Evolutionary conservation across 1,140 invertebrate species (phyloP).

Genomic region (Lanistes nyassanus): DNA sequence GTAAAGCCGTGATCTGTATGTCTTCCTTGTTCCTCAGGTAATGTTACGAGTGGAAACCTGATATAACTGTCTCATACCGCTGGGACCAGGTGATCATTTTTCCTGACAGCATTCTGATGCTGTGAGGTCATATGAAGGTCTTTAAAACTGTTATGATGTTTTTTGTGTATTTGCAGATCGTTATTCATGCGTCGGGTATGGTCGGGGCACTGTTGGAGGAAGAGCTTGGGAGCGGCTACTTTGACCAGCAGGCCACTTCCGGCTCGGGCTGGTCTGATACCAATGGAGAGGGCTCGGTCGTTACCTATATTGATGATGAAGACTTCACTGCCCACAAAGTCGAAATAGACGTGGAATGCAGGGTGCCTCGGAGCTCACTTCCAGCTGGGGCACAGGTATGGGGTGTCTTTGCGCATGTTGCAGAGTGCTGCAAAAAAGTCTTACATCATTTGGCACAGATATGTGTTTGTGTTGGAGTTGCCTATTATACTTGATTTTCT

Average conservation of each 20-base stretch:
- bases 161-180: slow-evolving; percentile 27
- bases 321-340: slow-evolving; percentile 31
- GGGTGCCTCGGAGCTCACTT: not conserved
- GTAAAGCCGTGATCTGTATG: not conserved
- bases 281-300: slow-evolving; percentile 2
- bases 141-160: too few relatives aligned
- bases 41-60: too few relatives aligned
- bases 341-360: slow-evolving; percentile 33
- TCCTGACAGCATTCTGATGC: too few relatives aligned
- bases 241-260: slow-evolving; percentile 34
- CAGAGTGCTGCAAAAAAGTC: too few relatives aligned
- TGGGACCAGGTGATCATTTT: too few relatives aligned
- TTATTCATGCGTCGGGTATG: slow-evolving; percentile 31
- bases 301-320: slow-evolving; percentile 41
- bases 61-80: too few relatives aligned
- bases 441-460: too few relatives aligned
- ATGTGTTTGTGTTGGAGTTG: too few relatives aligned
- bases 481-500: too few relatives aligned
- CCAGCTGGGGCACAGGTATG: not conserved
- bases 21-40: not conserved
- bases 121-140: too few relatives aligned
- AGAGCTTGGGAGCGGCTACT: slow-evolving; percentile 26
- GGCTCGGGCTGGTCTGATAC: slow-evolving; percentile 34
- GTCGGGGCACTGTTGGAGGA: slow-evolving; percentile 27
- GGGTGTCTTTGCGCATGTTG: too few relatives aligned